Conservation (phyloP, 2,113 vertebrate species). For the Thunnus maccoyii region DNA sequence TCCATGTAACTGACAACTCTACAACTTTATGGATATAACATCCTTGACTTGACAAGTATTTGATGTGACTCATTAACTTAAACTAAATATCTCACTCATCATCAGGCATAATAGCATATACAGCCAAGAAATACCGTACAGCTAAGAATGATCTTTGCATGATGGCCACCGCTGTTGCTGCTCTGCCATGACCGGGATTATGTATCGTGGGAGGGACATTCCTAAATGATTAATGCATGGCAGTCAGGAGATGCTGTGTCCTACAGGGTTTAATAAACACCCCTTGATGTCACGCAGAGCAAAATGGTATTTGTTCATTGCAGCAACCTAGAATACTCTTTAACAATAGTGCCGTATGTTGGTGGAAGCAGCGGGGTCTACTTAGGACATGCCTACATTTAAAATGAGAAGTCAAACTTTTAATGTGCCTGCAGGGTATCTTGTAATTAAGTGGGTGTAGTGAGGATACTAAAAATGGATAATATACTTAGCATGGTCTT, state of each 20-base stretch:
- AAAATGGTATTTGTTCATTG: slow-evolving; percentile 60
- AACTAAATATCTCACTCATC: slow-evolving; percentile 11
- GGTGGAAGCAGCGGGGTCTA: slow-evolving; percentile 37
- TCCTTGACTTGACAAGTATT: slow-evolving; percentile 52
- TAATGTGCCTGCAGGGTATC: slow-evolving; percentile 47
- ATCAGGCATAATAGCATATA: neutral
- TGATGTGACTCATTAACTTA: slow-evolving; percentile 13
- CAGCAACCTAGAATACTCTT: slow-evolving; percentile 36
- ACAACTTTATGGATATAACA: slow-evolving; percentile 33
- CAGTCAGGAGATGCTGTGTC: slow-evolving; percentile 54
- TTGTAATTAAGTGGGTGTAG: slow-evolving; percentile 27
- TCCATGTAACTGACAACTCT: slow-evolving; percentile 31
- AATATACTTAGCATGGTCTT: neutral
- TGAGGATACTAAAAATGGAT: slow-evolving; percentile 12
- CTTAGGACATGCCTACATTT: slow-evolving; percentile 50
- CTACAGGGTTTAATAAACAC: slow-evolving; percentile 71
- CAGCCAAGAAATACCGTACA: neutral
- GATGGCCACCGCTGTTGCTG: slow-evolving; percentile 24
- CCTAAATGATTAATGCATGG: slow-evolving; percentile 61
- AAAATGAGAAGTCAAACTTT: slow-evolving; percentile 60
- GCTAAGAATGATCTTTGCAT: slow-evolving; percentile 15
- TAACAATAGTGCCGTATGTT: slow-evolving; percentile 63
- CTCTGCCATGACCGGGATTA: slow-evolving; percentile 20
- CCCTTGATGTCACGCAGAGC: slow-evolving; percentile 47
- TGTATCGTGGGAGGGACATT: slow-evolving; percentile 22